Conservation (phyloP, 2,797 vertebrate genomes). For the Platalea minor region DNA sequence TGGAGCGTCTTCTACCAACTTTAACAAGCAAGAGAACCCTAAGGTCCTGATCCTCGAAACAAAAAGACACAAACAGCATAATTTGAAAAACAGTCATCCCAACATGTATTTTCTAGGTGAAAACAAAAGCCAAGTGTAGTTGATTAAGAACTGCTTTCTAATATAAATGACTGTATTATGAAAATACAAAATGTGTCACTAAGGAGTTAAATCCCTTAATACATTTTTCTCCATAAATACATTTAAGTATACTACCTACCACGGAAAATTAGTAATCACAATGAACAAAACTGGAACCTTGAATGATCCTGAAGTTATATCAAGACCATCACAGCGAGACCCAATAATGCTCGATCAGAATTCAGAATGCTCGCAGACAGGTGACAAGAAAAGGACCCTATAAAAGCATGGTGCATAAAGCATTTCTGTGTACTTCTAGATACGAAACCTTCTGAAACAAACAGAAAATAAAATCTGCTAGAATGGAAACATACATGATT, state of each 20-base stretch:
- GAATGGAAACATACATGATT: background rate
- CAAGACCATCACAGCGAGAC: background rate
- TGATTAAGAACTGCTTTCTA: background rate
- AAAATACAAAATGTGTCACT: background rate
- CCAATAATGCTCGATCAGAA: background rate
- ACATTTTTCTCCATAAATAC: background rate
- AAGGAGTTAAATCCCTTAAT: background rate
- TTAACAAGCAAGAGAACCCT: background rate
- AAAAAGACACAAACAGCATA: background rate
- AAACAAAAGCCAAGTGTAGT: background rate
- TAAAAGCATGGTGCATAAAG: background rate
- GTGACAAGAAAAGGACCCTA: background rate
- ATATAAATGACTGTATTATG: background rate
- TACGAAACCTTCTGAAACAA: background rate
- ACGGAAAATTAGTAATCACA: background rate
- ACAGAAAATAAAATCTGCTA: background rate
- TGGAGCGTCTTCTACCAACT: background rate
- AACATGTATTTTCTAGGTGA: background rate
- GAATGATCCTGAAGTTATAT: background rate
- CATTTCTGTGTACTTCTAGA: background rate
- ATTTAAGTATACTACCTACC: background rate
- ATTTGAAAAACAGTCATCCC: background rate
- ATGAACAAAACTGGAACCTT: background rate
- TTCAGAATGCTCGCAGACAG: background rate
- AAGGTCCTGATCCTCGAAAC: background rate